Evolutionary conservation across 2,797 vertebrate genomes (phyloP), one percentile per base, ranked within the genome.

Genomic region (Rallus crepitans): DNA sequence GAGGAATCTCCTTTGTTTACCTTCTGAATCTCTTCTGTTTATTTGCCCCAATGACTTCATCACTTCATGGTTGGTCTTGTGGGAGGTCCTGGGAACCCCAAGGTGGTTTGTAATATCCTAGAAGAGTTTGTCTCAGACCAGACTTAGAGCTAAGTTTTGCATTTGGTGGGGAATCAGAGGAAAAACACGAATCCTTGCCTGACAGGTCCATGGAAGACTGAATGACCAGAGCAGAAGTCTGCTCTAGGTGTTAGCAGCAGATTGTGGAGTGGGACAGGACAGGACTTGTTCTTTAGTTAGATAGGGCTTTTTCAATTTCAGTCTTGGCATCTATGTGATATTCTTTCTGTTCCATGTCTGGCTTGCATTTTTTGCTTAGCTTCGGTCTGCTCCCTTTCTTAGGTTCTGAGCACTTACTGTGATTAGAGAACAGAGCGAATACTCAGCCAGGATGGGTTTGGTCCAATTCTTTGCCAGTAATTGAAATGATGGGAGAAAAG

Each of bases 291-390:
- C 47, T n/a, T 12, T 47, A 4, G 8, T 52, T 82, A 65, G 12
- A 6, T 1, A 9, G n/a, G 39, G 33, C 31, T 59, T 84, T 66
- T 71, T 55, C 47, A 76, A 1, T 66, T 84, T n/a, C 55, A 7
- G 68, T 15, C 70, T 90, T 94, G 94, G 73, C 81, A 60, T 25
- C 70, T 61, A 0, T n/a, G 0, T 16, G 19, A 11, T 52, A 17
- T 42, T 76, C 61, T 33, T 76, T 52, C 80, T 69, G 20, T 70
- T 82, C 82, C 31, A 1, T 21, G 39, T 45, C 69, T 93, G 80
- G 77, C 87, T 90, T 82, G 42, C 28, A 63, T 57, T 57, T 93
- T 92, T 87, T 93, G 91, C 86, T 90, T 91, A 73, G 47, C 59
- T 91, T 64, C 48, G 50, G 66, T 79, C 87, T 87, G 8, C 39